A percentile compares a stretch with the other conserved stretches of the same genome.
Evolutionary conservation across 2,888 invertebrate species (phyloP).

Genomic region (Erpobdella octoculata): DNA sequence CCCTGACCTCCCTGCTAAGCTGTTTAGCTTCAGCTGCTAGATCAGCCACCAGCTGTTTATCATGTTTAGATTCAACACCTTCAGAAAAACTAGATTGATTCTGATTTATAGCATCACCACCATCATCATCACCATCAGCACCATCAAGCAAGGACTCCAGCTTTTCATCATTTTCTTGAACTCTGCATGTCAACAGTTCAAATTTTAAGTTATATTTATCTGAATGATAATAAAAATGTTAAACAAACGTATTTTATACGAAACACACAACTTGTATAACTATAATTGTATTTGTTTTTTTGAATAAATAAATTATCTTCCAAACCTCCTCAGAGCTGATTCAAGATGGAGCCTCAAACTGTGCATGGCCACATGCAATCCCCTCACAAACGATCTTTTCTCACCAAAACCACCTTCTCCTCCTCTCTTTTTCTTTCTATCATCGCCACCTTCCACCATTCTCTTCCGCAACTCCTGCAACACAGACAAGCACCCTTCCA

Average conservation of each 20-base stretch:
- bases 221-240: too few species aligned
- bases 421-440: neutral
- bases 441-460: neutral
- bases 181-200: neutral
- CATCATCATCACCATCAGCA: neutral
- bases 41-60: neutral
- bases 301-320: neutral
- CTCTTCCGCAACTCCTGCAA: neutral
- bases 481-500: slow-evolving; percentile 9
- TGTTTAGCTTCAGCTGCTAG: neutral
- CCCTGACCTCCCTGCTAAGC: slow-evolving; percentile 5
- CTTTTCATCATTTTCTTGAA: neutral
- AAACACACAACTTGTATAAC: too few species aligned
- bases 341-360: slow-evolving; percentile 46
- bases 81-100: neutral
- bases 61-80: neutral
- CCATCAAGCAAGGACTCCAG: neutral
- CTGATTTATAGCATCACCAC: neutral
- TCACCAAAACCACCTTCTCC: neutral
- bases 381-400: slow-evolving; percentile 10
- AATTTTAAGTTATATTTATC: too few species aligned
- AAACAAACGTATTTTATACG: too few species aligned
- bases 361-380: slow-evolving; percentile 42
- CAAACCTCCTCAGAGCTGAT: slow-evolving; percentile 42
- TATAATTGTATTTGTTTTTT: too few species aligned